Conservation (phyloP, 2,888 invertebrate genomes). For the Drosophila ezoana region DNA sequence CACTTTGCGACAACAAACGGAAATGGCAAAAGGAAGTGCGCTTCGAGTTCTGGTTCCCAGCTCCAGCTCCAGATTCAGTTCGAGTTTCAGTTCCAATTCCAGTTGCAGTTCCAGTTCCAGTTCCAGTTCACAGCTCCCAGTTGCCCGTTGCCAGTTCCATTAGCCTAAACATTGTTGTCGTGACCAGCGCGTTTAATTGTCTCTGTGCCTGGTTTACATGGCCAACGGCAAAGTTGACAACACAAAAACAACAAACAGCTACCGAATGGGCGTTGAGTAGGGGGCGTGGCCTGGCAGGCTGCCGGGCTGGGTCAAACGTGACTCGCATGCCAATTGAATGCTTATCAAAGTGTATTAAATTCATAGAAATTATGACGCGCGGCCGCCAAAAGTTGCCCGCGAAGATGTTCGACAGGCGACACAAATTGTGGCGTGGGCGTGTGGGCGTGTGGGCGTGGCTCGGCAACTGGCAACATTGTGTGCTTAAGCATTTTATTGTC, state of each 20-base stretch:
- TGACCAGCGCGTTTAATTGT: conserved; percentile 72
- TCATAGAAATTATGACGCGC: conserved; percentile 79
- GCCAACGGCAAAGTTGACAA: conserved; percentile 49
- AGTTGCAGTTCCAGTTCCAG: conserved; percentile 5
- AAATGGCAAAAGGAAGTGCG: conserved; percentile 53
- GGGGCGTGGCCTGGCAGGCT: background rate
- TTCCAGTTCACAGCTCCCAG: conserved; percentile 35
- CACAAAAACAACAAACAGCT: conserved; percentile 59
- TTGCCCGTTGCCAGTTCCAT: conserved; percentile 39
- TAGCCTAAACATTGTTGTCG: conserved; percentile 69
- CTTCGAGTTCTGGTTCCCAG: background rate
- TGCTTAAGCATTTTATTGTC: conserved; percentile 77
- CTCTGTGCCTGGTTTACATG: conserved; percentile 70
- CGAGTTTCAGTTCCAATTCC: conserved; percentile 17
- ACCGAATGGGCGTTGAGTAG: background rate
- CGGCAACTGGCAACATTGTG: conserved; percentile 39
- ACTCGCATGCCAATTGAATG: conserved; percentile 74
- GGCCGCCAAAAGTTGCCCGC: conserved; percentile 54
- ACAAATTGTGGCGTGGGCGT: conserved; percentile 28
- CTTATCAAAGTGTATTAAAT: conserved; percentile 78
- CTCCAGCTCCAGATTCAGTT: conserved; percentile 3
- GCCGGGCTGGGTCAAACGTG: conserved; percentile 51
- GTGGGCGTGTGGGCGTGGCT: conserved; percentile 16
- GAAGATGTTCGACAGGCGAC: conserved; percentile 56
- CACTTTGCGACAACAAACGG: conserved; percentile 70